These are phyloP conservation scores for Oreonectes daqikongensis DNA, from an alignment of 2,797 vertebrate genomes.

Conservation along the genomic window DNA sequence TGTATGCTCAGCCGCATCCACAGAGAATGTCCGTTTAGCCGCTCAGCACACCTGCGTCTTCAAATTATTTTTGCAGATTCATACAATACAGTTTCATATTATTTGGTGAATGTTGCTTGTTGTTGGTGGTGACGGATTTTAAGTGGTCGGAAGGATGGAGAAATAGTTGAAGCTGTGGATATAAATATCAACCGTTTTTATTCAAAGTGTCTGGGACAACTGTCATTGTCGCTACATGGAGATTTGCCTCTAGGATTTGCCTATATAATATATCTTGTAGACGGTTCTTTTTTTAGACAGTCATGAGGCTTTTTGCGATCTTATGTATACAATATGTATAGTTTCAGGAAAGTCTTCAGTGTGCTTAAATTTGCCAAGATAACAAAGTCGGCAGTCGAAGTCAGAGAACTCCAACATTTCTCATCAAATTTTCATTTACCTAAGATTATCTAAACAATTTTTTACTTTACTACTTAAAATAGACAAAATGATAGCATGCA, in stretches of 20 bases:
- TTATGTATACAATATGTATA: too few species aligned
- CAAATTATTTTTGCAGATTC: background rate
- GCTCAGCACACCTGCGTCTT: slow-evolving; percentile 18
- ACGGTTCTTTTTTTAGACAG: background rate
- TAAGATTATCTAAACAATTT: background rate
- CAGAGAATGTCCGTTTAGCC: background rate
- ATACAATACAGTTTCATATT: background rate
- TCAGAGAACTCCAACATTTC: too few species aligned
- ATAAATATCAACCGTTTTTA: slow-evolving; percentile 7
- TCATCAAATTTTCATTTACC: too few species aligned
- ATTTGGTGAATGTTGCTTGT: background rate
- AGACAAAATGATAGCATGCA: too few species aligned
- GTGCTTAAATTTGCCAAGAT: background rate
- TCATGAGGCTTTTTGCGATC: background rate
- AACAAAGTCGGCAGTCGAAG: too few species aligned
- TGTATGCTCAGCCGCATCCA: background rate
- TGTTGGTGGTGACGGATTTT: too few species aligned
- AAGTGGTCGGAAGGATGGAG: background rate
- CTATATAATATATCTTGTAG: background rate
- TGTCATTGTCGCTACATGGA: background rate
- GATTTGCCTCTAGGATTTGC: slow-evolving; percentile 15
- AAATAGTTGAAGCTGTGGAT: background rate
- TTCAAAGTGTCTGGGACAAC: background rate
- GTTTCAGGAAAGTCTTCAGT: background rate
- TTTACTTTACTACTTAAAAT: too few species aligned